phyloP scores from a whole-genome alignment of 2,888 invertebrate genomes.

The Drosophila putrida region DNA sequence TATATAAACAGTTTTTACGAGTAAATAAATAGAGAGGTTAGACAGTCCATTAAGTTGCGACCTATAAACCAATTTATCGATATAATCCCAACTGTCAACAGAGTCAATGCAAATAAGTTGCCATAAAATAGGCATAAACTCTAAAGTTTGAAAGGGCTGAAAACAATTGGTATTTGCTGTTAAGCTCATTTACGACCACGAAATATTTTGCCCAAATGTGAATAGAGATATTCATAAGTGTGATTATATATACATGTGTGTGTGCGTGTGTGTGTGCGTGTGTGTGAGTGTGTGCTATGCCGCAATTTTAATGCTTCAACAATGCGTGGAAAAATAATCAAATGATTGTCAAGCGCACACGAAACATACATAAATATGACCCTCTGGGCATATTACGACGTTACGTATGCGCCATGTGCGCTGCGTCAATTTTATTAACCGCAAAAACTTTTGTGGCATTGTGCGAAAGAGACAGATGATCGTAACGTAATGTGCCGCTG shows the following conservation, averaged over 20 bases:
- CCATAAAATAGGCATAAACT: conserved; percentile 24
- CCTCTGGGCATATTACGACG: conserved; percentile 60
- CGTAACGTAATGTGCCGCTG: conserved; percentile 3
- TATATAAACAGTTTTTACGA: not conserved
- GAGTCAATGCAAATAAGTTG: conserved; percentile 32
- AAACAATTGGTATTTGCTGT: conserved; percentile 25
- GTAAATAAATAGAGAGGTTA: not conserved
- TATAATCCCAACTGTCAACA: conserved; percentile 11
- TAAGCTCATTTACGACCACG: conserved; percentile 32
- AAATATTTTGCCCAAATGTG: conserved; percentile 33
- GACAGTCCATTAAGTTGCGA: conserved; percentile 28
- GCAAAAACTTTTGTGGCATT: conserved; percentile 51
- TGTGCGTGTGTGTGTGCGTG: not conserved
- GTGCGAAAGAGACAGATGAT: conserved; percentile 7
- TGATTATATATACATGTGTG: not conserved
- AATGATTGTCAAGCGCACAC: conserved; percentile 70
- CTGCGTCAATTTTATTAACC: conserved; percentile 65
- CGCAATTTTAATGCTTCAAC: conserved; percentile 25
- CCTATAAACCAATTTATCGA: not conserved
- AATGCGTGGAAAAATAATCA: conserved; percentile 47
- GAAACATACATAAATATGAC: conserved; percentile 52
- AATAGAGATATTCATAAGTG: not conserved
- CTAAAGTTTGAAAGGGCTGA: conserved; percentile 5
- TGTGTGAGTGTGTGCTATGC: conserved; percentile 3
- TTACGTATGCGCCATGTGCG: conserved; percentile 42